Evolutionary conservation across 2,113 vertebrate genomes (phyloP), one percentile per base, ranked within the genome.

Genomic region (Psephotus haematonotus): DNA sequence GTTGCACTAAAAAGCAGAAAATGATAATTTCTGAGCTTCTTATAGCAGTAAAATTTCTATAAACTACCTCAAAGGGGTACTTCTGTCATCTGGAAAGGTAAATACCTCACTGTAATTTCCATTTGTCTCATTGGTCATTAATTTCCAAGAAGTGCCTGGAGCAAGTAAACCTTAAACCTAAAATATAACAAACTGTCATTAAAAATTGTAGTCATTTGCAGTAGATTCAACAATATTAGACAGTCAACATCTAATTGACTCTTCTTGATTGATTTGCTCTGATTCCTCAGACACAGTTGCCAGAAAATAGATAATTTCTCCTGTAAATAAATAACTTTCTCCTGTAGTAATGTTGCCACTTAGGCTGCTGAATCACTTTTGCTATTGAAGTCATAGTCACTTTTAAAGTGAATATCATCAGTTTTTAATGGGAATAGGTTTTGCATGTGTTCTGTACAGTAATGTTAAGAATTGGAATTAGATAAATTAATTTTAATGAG

Each of bases 251-350:
- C 69, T 80, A 88, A 93, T 95, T 95, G 92, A 93, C 87, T 88
- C 33, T 87, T 84, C 92, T 81, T 95, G 88, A 96, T 72, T 93
- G 88, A 92, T 96, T 95, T 92, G 44, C 93, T 95, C 89, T 83
- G 84, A 90, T 96, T 89, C 82, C 53, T 89, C 16, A 44, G 31
- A 37, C 33, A 25, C 16, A n/a, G 33, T 52, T 95, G 52, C 27
- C 28, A 91, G 39, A 24, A 85, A 81, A 74, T 43, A 84, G 69
- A 80, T 82, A 25, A 6, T 46, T 80, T 88, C 20, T 90, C 59
- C 86, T 53, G 12, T 47, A 47, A 47, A 20, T 46, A 46, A 46
- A 31, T 65, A 16, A 1, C 29, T 52, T 79, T 82, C 13, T 76
- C 4, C 39, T 50, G 10, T 50, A 11, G 5, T 50, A 31, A 59